Evolutionary conservation across 1,140 invertebrate genomes (phyloP), one percentile per base, ranked within the genome.

Genomic region (Aplysia californica): DNA sequence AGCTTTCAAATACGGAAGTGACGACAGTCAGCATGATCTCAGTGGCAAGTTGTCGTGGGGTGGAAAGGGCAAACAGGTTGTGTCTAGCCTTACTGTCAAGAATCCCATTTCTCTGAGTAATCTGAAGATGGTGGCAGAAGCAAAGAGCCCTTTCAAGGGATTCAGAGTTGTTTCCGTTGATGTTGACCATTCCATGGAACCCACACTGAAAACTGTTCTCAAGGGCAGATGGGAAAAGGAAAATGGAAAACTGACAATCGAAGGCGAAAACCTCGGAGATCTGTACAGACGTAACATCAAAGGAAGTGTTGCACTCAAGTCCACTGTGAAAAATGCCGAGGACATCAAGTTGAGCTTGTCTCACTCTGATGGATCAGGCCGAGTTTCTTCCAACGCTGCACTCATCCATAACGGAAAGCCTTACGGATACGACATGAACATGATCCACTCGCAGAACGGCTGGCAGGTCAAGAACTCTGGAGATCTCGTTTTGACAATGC

Each of bases 381-480:
- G n/a, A 20, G 38, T 50, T 44, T 15, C n/a, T 3, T 31, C 23
- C 55, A 69, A 29, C 10, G 77, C 67, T 26, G 59, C 36, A 3
- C 56, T 77, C 26, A 68, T 55, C 18, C 72, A 69, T 31, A 80
- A 82, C 41, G 69, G 68, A 39, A 66, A 77, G 23, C 76, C 41
- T 41, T 76, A 68, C 23, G 41, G 10, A 15, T 77, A 76, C 23
- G 58, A 78, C 26, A 44, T 82, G 3, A 69, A 70, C 50, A 78
- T 79, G 74, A 29, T 72, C 39, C 71, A 80, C 66, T 36, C 36
- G 21, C 15, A 73, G 3, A 58, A 29, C 44, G 79, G 75, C 36
- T 79, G 77, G 76, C 76, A 79, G 55, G 39, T 82, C 3, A 68
- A 81, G 44, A 76, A 64, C 50, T 72, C 23, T 50, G 78, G 78